These are phyloP conservation scores for Mormyrus lacerda DNA, from an alignment of 2,113 vertebrate species.

Conservation along the genomic window DNA sequence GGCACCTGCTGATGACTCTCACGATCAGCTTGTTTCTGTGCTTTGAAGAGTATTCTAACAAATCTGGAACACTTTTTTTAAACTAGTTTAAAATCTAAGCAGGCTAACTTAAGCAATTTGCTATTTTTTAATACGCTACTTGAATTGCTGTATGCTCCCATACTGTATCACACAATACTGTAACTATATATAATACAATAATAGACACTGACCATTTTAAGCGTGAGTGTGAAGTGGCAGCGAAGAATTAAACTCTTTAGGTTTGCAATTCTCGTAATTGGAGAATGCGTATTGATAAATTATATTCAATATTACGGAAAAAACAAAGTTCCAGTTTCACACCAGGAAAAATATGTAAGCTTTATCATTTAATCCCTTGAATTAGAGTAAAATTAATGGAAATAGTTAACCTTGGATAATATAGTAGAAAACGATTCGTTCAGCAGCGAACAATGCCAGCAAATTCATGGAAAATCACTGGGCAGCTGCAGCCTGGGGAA, in stretches of 20 bases:
- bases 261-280: not conserved
- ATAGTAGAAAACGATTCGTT: not conserved
- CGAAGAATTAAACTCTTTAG: not conserved
- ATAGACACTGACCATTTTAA: not conserved
- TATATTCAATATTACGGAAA: not conserved
- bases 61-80: not conserved
- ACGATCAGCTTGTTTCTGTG: not conserved
- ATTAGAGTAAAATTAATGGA: not conserved
- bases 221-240: not conserved
- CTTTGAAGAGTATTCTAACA: not conserved
- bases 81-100: not conserved
- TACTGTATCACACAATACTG: too few species aligned
- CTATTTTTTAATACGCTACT: not conserved
- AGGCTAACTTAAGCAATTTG: not conserved
- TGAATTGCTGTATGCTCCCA: too few species aligned
- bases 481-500: not conserved
- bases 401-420: not conserved
- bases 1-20: not conserved
- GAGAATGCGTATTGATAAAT: not conserved
- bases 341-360: not conserved
- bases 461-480: conserved; percentile 8
- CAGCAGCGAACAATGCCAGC: not conserved
- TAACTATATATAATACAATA: not conserved
- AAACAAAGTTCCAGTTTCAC: not conserved
- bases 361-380: not conserved